Base-by-base conservation (phyloP, 2,113 vertebrate species). In the Thunnus maccoyii region DNA sequence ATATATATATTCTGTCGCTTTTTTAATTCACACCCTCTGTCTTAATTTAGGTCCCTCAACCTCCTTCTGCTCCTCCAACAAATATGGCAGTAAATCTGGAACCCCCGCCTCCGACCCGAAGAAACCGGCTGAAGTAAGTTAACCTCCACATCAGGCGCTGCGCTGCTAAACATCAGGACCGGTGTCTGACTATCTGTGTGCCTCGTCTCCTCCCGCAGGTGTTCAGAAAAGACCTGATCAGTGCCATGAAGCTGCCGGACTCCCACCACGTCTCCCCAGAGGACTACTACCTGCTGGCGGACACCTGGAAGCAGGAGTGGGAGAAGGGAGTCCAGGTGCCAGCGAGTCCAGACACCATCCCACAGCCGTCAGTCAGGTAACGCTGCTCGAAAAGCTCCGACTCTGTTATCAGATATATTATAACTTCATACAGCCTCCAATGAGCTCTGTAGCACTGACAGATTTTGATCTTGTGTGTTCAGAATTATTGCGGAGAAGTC, bases 221-320 rank as follows among this genome's bases (percentile, higher is more conserved):
- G 90, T 99, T 99, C 94, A 95, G 98, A 89, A 99, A 99, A 95
- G 98, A 99, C 95, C 95, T 99, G 94, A 99, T 99, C 91, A 99
- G 98, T 93, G 98, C 97, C 88, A 99, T 99, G 98, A 99, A 99
- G 95, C 91, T 99, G 73, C 97, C 98, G 0, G 98, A 99, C 92
- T 98, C 98, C 66, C 96, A 99, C 84, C 97, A 99, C 56, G 87
- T 99, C 83, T 94, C 96, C 71, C 93, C 96, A 41, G 98, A 99
- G 66, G 98, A 97, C 81, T 99, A 97, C 94, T 99, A 98, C 83
- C 87, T 98, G 83, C 96, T 99, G 90, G 94, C 95, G 0, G 98
- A 99, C 93, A 96, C 97, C 0, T 99, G 98, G 98, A 98, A 97
- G 80, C 97, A 98, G 94, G 98, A 99, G 90, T 99, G 98, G 98